Conservation (phyloP, 2,888 invertebrate species). For the Plebejus argus region DNA sequence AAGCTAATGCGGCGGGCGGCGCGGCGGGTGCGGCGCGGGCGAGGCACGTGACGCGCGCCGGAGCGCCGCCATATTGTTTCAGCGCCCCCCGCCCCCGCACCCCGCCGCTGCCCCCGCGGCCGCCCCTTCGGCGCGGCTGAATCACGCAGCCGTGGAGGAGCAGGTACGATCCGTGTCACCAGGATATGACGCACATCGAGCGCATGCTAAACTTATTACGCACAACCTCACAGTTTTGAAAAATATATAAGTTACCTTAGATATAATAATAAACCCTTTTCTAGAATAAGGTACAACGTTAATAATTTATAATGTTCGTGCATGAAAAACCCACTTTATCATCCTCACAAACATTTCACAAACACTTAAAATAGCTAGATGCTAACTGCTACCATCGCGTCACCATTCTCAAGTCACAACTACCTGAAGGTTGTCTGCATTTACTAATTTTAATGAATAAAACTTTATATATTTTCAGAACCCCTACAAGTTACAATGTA, state of each 20-base stretch:
- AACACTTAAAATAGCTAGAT: too few species aligned
- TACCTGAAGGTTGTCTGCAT: too few species aligned
- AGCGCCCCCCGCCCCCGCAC: conserved; percentile 44
- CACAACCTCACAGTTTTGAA: background rate
- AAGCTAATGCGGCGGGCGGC: conserved; percentile 62
- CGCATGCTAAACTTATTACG: background rate
- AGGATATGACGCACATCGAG: conserved; percentile 29
- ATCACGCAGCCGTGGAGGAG: conserved; percentile 42
- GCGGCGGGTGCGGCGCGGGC: conserved; percentile 38
- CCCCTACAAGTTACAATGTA: too few species aligned
- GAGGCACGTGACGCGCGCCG: conserved; percentile 60
- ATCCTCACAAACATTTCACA: too few species aligned
- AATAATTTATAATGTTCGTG: too few species aligned
- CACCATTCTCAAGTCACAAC: too few species aligned
- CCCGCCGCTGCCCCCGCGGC: conserved; percentile 37
- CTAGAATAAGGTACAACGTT: background rate
- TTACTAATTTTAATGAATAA: too few species aligned
- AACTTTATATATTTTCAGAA: too few species aligned
- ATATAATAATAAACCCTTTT: background rate
- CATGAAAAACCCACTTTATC: too few species aligned
- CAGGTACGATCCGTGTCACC: conserved; percentile 35
- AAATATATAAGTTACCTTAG: background rate
- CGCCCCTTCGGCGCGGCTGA: conserved; percentile 42
- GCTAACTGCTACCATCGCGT: too few species aligned
- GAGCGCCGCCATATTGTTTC: conserved; percentile 72